Base-by-base conservation (phyloP, 1,140 invertebrate species). In the Brachionus sp. region DNA sequence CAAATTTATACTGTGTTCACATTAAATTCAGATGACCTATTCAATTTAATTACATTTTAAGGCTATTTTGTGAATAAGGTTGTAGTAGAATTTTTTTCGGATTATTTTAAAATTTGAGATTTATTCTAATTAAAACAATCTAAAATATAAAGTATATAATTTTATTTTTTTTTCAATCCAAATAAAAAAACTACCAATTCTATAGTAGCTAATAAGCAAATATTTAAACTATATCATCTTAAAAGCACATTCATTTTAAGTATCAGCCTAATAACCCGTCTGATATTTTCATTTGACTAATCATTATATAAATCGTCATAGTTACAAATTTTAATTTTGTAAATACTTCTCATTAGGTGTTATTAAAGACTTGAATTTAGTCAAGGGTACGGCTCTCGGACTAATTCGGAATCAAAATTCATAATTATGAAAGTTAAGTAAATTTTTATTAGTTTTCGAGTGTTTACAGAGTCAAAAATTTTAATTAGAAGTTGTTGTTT, bases 301-400 rank as follows among this genome's bases (percentile, higher is more conserved):
- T 57, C 50, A 25, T 57, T 57, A 57, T 57, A 57, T 57, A 57
- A 57, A 70, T 70, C 16, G 66, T 70, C 66, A 70, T 70, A 70
- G 66, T 70, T 70, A 70, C 66, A 39, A 70, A 70, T 70, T 66
- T 33, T 37, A 46, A 12, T 46, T 46, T 46, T 46, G 44, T 33
- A 9, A 0, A 37, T 0, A 66, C 33, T 39, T 39, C 29, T 66
- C 37, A 39, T 70, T 70, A 70, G 66, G 66, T 70, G 37, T 70
- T 70, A 70, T 70, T 70, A 70, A 9, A 37, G n/a, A 19, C 7
- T 33, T 70, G 13, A 16, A 12, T 70, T 19, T 70, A 70, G 66
- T 70, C 66, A 70, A 70, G 66, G 66, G 66, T 70, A 39, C n/a
- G 64, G 33, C 13, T 29, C 12, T 66, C 64, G 25, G 64, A 37